Evolutionary conservation across 2,888 invertebrate species (phyloP), one percentile per base, ranked within the genome.

Genomic region (Ditula angustiorana): DNA sequence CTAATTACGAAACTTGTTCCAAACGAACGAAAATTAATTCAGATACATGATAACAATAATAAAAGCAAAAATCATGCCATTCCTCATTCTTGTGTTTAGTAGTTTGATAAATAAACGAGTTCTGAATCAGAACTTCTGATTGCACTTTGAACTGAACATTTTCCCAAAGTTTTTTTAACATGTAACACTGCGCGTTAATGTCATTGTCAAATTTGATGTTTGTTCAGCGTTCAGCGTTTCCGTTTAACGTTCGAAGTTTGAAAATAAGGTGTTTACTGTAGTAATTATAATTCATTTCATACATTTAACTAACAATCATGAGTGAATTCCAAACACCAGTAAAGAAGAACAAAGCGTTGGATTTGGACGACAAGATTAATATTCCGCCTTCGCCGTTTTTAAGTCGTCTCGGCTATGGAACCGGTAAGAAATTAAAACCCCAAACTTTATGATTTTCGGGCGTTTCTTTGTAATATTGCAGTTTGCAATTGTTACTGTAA

Each of bases 341-440:
- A 0, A 93, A 90, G 74, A 79, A 71, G 47, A 80, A 69, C n/a
- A 83, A 81, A 69, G 24, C 67, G 1, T 7, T 69, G 7, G 81
- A 81, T 21, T 65, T 68, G 13, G 78, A 68, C 52, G 87, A 91
- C 33, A 84, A 80, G 66, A 88, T 90, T 58, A 83, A 79, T 69
- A 95, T 96, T 74, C 97, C 97, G 5, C 94, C 96, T 10, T 96
- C 96, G 0, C 97, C 97, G 0, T 94, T 95, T 81, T 86, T 97
- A 69, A 94, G 95, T 77, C 93, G 94, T 74, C 94, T 97, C 61
- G 97, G 97, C 65, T 96, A 95, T 87, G 97, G 97, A 53, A 96
- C 96, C 75, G 96, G 96, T 95, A 82, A 57, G 35, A 33, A 41
- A 13, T 24, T 26, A 1, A 35, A 47, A 16, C 24, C 13, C 16